Evolutionary conservation across 2,888 invertebrate genomes (phyloP).

Genomic region (Caenorhabditis panamensis): DNA sequence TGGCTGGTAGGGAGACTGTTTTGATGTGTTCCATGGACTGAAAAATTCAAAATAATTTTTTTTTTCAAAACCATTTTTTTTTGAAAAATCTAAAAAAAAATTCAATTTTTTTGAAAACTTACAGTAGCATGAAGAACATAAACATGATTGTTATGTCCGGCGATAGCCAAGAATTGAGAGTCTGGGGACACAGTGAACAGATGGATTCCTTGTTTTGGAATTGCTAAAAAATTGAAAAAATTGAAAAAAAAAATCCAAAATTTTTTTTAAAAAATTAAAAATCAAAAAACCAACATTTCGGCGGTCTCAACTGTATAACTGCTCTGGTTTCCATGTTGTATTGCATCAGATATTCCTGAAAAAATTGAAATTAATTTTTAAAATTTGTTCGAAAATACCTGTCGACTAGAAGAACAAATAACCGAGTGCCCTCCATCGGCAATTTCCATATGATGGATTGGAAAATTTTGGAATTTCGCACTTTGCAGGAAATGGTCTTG

Average conservation of each 20-base stretch:
- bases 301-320: slow-evolving; percentile 52
- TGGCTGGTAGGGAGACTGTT: slow-evolving; percentile 55
- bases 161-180: slow-evolving; percentile 61
- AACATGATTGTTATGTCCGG: slow-evolving; percentile 56
- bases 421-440: slow-evolving; percentile 52
- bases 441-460: slow-evolving; percentile 66
- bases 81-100: background rate
- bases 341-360: slow-evolving; percentile 65
- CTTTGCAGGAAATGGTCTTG: slow-evolving; percentile 67
- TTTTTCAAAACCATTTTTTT: background rate
- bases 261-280: too few relatives aligned
- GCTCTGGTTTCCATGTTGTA: slow-evolving; percentile 64
- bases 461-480: slow-evolving; percentile 56
- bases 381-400: too few relatives aligned
- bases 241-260: background rate
- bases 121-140: slow-evolving; percentile 64
- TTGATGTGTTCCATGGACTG: slow-evolving; percentile 70
- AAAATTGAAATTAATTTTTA: slow-evolving; percentile 1
- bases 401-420: slow-evolving; percentile 59
- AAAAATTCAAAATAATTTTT: slow-evolving; percentile 8
- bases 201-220: slow-evolving; percentile 57
- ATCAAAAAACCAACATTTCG: slow-evolving; percentile 50
- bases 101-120: slow-evolving; percentile 8
- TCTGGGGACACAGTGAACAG: slow-evolving; percentile 65
- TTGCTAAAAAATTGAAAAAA: slow-evolving; percentile 48